Evolutionary conservation across 2,113 vertebrate genomes (phyloP), one percentile per base, ranked within the genome.

Genomic region (Hypomesus transpacificus): DNA sequence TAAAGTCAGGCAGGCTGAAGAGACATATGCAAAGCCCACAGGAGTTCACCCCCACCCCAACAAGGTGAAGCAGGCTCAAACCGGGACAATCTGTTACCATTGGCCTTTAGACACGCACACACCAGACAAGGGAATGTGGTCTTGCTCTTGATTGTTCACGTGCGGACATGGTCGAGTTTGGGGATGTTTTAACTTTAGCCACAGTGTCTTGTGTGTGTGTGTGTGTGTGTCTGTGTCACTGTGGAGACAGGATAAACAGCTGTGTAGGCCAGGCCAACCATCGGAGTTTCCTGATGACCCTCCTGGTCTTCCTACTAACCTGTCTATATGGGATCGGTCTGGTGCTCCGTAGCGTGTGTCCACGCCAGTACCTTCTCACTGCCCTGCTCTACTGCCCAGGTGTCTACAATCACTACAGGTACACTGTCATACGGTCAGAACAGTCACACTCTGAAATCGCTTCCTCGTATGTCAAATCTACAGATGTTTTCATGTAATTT

Each of bases 261-360:
- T 99, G 97, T 64, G 95, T 99, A 66, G 97, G 97, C 79, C 94
- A 95, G 85, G 92, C 91, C 65, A 99, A 99, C 84, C 97, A 99
- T 82, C 93, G 91, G 82, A 94, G 92, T 63, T 99, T 98, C 85
- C 89, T 99, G 86, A 91, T 98, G 86, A 95, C 93, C 11, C 93
- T 99, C 34, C 87, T 79, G 63, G 78, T 94, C 89, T 98, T 99
- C 89, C 85, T 95, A 89, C 74, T 95, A 73, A 98, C 97, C n/a
- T 94, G 96, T 2, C 66, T 95, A 57, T 97, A 96, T 0, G 97
- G 97, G 79, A 96, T 99, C 85, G 88, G 79, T 1, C 51, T 99
- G 91, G 96, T 97, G 63, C 87, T 99, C 71, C 78, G 86, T 73
- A 94, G 92, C 68, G 57, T 98, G 78, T 99, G 97, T 81, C 93